Percentiles rank a stretch among this genome's conserved stretches.
These are phyloP conservation scores for Anableps anableps DNA, from an alignment of 2,797 vertebrate genomes.

Conservation along the genomic window DNA sequence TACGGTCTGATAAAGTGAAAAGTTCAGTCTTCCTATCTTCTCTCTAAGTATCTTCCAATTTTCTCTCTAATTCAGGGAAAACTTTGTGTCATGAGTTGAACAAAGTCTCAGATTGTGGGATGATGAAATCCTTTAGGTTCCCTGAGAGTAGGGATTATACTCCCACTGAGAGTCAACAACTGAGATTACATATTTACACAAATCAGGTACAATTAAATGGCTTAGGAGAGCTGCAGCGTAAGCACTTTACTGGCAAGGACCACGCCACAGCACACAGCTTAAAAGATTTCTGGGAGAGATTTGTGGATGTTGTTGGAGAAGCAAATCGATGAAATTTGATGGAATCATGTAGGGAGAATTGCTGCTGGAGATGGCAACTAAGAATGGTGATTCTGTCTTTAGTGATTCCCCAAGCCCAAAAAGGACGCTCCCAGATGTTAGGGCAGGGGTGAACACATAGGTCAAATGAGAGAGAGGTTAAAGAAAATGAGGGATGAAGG, in stretches of 20 bases:
- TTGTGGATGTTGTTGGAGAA: background rate
- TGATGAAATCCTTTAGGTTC: slow-evolving; percentile 40
- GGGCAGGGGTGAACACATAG: background rate
- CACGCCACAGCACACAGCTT: background rate
- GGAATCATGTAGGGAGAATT: background rate
- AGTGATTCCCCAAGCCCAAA: background rate
- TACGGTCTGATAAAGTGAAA: slow-evolving; percentile 12
- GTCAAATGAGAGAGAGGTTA: background rate
- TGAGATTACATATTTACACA: slow-evolving; percentile 43
- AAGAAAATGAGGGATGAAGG: background rate
- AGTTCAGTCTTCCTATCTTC: slow-evolving; percentile 10
- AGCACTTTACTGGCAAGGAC: slow-evolving; percentile 7
- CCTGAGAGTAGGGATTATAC: slow-evolving; percentile 15
- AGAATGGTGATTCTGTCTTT: background rate
- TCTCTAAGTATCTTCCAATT: slow-evolving; percentile 14
- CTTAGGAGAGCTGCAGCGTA: slow-evolving; percentile 26
- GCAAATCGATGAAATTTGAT: background rate
- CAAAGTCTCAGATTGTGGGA: slow-evolving; percentile 3
- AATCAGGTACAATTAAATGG: slow-evolving; percentile 29
- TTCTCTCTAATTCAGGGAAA: slow-evolving; percentile 42
- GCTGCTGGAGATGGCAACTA: background rate
- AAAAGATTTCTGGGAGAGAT: slow-evolving; percentile 3
- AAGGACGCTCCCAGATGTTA: background rate
- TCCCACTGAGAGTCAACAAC: slow-evolving; percentile 30
- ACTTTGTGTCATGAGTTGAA: slow-evolving; percentile 39